Conservation (phyloP, 2,888 invertebrate species). For the Camptogramma bilineatum region DNA sequence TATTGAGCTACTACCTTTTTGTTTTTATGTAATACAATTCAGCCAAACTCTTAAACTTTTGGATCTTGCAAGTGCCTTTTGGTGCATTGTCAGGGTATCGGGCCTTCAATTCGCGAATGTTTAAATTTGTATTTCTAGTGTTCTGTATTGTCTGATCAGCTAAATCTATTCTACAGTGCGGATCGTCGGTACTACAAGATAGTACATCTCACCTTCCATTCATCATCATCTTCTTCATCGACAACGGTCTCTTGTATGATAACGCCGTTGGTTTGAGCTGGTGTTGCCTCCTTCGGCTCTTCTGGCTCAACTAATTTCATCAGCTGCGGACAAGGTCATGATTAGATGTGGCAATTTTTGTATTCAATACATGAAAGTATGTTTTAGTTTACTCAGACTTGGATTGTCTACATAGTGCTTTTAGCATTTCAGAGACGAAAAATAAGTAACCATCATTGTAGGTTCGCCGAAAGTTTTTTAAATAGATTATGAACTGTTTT, state of each 20-base stretch:
- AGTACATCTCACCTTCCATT: constrained; percentile 86
- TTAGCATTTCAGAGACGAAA: constrained; percentile 32
- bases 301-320: constrained; percentile 86
- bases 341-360: too few relatives aligned
- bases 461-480: not conserved
- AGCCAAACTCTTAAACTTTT: too few relatives aligned
- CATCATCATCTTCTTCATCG: constrained; percentile 85
- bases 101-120: too few relatives aligned
- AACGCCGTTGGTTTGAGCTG: constrained; percentile 74
- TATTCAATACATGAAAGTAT: too few relatives aligned
- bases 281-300: constrained; percentile 70
- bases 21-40: too few relatives aligned
- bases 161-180: constrained; percentile 3
- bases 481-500: too few relatives aligned
- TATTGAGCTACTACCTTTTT: too few relatives aligned
- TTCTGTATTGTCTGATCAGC: not conserved
- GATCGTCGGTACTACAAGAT: not conserved
- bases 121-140: too few relatives aligned
- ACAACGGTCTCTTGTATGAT: constrained; percentile 67
- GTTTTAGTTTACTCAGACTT: constrained; percentile 17
- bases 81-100: too few relatives aligned
- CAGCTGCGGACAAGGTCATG: constrained; percentile 65
- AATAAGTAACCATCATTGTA: constrained; percentile 31
- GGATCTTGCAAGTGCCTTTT: too few relatives aligned
- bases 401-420: constrained; percentile 18